Evolutionary conservation across 2,797 vertebrate species (phyloP).

Genomic region (Argya squamiceps): DNA sequence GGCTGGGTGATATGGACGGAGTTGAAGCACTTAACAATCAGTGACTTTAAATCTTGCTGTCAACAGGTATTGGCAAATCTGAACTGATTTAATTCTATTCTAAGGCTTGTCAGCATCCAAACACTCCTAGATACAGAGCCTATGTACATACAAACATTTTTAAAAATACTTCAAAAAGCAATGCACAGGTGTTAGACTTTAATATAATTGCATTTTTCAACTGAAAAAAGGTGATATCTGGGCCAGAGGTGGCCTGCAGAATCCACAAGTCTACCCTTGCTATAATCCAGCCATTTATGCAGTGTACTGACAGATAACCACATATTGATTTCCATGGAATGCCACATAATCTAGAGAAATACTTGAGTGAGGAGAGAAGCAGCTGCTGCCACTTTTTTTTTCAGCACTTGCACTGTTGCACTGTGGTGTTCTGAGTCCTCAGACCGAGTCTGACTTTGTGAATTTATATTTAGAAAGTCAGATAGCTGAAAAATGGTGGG

Average conservation of each 20-base stretch:
- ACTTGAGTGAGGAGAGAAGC: background rate
- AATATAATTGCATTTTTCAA: background rate
- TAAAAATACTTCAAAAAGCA: background rate
- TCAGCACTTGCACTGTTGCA: rapidly evolving
- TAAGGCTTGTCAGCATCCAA: background rate
- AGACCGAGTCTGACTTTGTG: background rate
- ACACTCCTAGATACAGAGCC: background rate
- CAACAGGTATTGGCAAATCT: background rate
- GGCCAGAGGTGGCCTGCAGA: background rate
- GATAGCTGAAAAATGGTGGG: background rate
- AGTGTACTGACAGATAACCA: background rate
- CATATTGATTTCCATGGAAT: background rate
- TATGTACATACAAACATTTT: background rate
- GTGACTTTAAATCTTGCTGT: background rate
- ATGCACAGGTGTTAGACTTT: background rate
- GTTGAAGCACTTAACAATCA: background rate
- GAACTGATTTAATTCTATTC: background rate
- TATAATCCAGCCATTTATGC: rapidly evolving
- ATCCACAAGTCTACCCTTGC: background rate
- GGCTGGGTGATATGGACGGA: background rate
- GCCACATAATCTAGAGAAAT: background rate
- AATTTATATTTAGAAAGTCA: background rate
- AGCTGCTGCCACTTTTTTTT: background rate
- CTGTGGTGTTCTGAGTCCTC: background rate
- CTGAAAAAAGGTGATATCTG: background rate